Evolutionary conservation across 2,888 invertebrate genomes (phyloP).

Genomic region (Mongoloraphidia duomilia): DNA sequence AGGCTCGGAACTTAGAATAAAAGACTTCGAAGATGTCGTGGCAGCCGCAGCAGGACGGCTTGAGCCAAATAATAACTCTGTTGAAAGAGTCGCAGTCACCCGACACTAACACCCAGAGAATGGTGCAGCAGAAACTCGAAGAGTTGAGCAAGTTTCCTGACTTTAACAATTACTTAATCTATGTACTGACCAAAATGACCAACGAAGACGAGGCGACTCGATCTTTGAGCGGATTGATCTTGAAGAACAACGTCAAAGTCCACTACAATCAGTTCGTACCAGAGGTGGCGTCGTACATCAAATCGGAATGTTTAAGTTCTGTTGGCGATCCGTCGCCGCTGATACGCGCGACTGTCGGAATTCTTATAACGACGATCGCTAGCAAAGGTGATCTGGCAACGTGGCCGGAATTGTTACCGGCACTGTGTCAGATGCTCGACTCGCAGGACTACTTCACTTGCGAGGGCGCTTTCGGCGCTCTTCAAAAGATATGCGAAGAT

Average conservation of each 20-base stretch:
- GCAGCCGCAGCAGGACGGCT: conserved; percentile 91
- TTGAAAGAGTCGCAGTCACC: conserved; percentile 96
- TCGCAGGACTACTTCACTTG: conserved; percentile 86
- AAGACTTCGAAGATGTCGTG: conserved; percentile 33
- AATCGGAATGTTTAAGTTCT: conserved; percentile 83
- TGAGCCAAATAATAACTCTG: conserved; percentile 88
- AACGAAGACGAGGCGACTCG: conserved; percentile 92
- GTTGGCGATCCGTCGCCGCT: conserved; percentile 88
- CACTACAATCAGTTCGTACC: conserved; percentile 78
- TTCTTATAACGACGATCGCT: conserved; percentile 91
- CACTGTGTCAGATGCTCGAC: conserved; percentile 81
- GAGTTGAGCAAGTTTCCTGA: conserved; percentile 93
- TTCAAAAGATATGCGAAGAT: conserved; percentile 98
- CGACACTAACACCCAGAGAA: conserved; percentile 86
- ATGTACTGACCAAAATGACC: conserved; percentile 83
- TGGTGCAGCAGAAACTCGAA: conserved; percentile 96
- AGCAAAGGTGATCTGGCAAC: conserved; percentile 75
- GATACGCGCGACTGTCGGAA: conserved; percentile 92
- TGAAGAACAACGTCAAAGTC: conserved; percentile 93
- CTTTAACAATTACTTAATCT: conserved; percentile 96
- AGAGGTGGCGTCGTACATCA: conserved; percentile 83
- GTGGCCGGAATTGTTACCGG: conserved; percentile 90
- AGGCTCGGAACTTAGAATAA: neutral
- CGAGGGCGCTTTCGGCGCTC: conserved; percentile 93
- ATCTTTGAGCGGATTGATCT: conserved; percentile 87